Evolutionary conservation across 2,797 vertebrate genomes (phyloP), one percentile per base, ranked within the genome.

Genomic region (Columba guinea): DNA sequence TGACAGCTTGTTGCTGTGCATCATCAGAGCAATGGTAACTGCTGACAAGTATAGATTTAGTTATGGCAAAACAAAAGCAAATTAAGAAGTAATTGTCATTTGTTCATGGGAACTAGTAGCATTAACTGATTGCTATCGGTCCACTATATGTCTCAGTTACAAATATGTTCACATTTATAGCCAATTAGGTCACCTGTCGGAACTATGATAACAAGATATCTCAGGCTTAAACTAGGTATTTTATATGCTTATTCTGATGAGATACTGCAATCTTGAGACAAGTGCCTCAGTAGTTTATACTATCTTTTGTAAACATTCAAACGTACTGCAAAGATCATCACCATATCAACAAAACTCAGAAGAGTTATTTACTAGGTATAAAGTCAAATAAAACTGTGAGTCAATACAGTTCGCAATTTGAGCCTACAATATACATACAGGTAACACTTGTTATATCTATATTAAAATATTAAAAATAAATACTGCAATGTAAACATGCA

Each of bases 401-500:
- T 44, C 21, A 32, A 30, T n/a, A 30, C 12, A 39, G 11, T 69
- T 71, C 48, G 23, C 18, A 44, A 13, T 62, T 63, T 74, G 27
- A 80, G 34, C 37, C 32, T 58, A 39, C 7, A 30, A 23, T n/a
- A 51, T 7, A 32, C n/a, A 52, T 35, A 30, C 13, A 44, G 30
- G 58, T 63, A 70, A 26, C 11, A 49, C 5, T 55, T 89, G 35
- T 62, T 35, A 32, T 49, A 58, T 34, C 8, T 51, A 18, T 20
- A 48, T 32, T 64, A 51, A 81, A 93, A 58, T 44, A 58, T 16
- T 55, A 37, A 49, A 65, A 87, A 69, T 7, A 60, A 59, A 65
- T 0, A 0, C 17, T 77, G 48, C 1, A 4, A 51, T 28, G n/a
- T 53, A 37, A 68, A 37, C 27, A 30, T 2, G 13, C 30, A 48